phyloP scores from a whole-genome alignment of 1,140 invertebrate genomes.

The Varroa destructor region DNA sequence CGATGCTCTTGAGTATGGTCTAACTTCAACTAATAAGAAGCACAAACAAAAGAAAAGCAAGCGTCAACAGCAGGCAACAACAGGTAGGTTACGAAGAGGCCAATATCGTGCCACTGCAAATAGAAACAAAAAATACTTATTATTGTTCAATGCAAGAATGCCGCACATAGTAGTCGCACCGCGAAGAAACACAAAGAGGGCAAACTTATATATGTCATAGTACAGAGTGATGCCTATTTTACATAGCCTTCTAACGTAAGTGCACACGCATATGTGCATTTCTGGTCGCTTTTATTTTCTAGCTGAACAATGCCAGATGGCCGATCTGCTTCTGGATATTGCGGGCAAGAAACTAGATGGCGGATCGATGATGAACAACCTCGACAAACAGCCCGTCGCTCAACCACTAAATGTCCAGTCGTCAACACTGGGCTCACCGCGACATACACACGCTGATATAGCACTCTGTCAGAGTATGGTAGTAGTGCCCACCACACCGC shows the following conservation, averaged over 20 bases:
- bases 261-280: too few species aligned
- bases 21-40: conserved; percentile 29
- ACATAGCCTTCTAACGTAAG: too few species aligned
- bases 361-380: conserved; percentile 27
- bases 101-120: conserved; percentile 24
- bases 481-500: not conserved
- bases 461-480: too few species aligned
- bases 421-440: not conserved
- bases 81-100: conserved; percentile 34
- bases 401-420: conserved; percentile 10
- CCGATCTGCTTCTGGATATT: conserved; percentile 25
- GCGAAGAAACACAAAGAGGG: too few species aligned
- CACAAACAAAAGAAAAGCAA: conserved; percentile 19
- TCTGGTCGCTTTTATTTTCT: not conserved
- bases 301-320: conserved; percentile 27
- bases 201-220: too few species aligned
- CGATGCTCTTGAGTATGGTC: conserved; percentile 28
- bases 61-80: conserved; percentile 29
- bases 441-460: too few species aligned
- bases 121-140: too few species aligned
- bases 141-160: too few species aligned
- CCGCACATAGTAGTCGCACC: too few species aligned
- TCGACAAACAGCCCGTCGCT: conserved; percentile 15
- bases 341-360: conserved; percentile 21
- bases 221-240: too few species aligned